phyloP scores from a whole-genome alignment of 1,140 invertebrate species.

The Tigriopus japonicus region DNA sequence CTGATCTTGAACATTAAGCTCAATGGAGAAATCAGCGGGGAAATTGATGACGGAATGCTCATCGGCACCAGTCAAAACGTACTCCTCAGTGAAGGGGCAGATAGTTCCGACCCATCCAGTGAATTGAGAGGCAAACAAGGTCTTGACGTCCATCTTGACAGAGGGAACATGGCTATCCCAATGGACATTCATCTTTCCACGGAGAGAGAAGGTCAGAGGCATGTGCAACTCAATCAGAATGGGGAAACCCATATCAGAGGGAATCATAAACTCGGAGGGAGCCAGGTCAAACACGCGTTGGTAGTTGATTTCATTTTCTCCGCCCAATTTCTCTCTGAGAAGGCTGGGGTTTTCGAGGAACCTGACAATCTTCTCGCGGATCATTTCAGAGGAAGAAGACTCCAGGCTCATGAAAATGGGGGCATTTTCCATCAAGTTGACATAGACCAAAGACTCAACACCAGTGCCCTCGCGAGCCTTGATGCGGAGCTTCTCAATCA shows the following conservation, averaged over 20 bases:
- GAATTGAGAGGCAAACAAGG: background rate
- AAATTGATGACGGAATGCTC: background rate
- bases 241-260: slow-evolving; percentile 14
- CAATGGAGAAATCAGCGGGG: background rate
- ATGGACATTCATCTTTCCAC: slow-evolving; percentile 3
- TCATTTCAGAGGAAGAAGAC: background rate
- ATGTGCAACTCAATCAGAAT: slow-evolving; percentile 11
- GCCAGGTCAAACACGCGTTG: background rate
- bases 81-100: slow-evolving; percentile 12
- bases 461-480: background rate
- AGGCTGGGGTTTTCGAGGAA: background rate
- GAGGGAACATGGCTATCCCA: background rate
- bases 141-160: background rate
- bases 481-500: background rate
- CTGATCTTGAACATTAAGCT: background rate
- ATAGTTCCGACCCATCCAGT: slow-evolving; percentile 6
- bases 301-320: background rate
- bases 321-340: background rate
- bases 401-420: background rate
- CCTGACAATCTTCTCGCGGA: background rate
- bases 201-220: background rate
- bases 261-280: slow-evolving; percentile 6
- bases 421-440: background rate
- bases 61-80: slow-evolving; percentile 1
- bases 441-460: background rate